phyloP scores from a whole-genome alignment of 2,888 invertebrate species.

The Eristalis intricaria region DNA sequence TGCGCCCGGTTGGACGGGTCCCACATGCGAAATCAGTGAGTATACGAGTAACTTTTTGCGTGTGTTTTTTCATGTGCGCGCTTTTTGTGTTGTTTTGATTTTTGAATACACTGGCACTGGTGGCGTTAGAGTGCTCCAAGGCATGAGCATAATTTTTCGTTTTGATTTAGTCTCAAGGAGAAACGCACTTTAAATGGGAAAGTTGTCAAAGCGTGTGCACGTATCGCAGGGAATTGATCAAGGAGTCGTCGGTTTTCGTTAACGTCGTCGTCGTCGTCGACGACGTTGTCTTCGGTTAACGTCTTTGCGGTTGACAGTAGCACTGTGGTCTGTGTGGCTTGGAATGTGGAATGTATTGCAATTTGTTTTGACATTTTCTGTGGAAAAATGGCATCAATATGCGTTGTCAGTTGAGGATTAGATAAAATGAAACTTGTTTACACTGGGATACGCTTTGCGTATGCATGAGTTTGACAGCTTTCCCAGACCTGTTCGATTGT shows the following conservation, averaged over 20 bases:
- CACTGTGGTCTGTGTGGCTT: slow-evolving; percentile 34
- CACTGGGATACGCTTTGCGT: slow-evolving; percentile 11
- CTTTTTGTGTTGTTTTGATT: slow-evolving; percentile 42
- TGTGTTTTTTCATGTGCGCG: slow-evolving; percentile 35
- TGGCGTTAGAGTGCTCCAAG: slow-evolving; percentile 65
- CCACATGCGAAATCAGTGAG: slow-evolving; percentile 89
- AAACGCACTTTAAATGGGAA: slow-evolving; percentile 72
- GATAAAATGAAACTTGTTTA: slow-evolving; percentile 53
- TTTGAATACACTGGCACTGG: slow-evolving; percentile 59
- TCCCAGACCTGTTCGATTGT: neutral
- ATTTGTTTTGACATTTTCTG: slow-evolving; percentile 68
- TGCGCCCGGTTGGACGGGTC: slow-evolving; percentile 91
- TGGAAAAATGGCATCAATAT: slow-evolving; percentile 41
- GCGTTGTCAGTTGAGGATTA: slow-evolving; percentile 60
- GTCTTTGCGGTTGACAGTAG: neutral
- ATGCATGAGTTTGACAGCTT: slow-evolving; percentile 2
- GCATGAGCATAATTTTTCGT: slow-evolving; percentile 74
- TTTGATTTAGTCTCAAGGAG: slow-evolving; percentile 69
- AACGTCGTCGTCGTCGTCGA: slow-evolving; percentile 35
- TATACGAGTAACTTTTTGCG: slow-evolving; percentile 65
- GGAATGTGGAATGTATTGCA: slow-evolving; percentile 66
- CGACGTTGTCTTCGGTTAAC: neutral
- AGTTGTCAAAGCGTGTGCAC: slow-evolving; percentile 63
- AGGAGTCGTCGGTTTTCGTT: slow-evolving; percentile 53
- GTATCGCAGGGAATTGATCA: slow-evolving; percentile 56